Conservation (phyloP, 1,140 invertebrate genomes). For the Rhyzopertha dominica region DNA sequence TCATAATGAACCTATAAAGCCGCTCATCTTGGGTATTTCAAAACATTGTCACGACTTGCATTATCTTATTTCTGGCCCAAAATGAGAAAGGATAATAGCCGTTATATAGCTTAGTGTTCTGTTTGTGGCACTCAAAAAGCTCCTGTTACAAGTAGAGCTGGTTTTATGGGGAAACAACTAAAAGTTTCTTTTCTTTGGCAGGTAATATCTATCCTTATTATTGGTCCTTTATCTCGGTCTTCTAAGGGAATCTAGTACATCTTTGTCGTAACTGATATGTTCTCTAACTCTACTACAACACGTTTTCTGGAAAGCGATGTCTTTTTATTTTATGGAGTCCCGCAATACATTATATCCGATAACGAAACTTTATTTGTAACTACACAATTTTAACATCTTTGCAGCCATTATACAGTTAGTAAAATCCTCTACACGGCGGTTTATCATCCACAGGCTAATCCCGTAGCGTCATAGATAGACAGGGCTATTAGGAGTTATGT, state of each 20-base stretch:
- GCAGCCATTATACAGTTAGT: not conserved
- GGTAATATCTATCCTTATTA: not conserved
- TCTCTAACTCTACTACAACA: slow-evolving; percentile 25
- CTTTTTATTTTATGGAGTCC: slow-evolving; percentile 14
- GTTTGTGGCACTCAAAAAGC: too few species aligned
- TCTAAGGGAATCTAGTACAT: slow-evolving; percentile 22
- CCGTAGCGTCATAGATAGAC: slow-evolving; percentile 9
- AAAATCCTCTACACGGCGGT: slow-evolving; percentile 4
- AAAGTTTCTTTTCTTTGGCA: too few species aligned
- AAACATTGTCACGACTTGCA: too few species aligned
- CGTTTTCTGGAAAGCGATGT: slow-evolving; percentile 14
- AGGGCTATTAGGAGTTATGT: slow-evolving; percentile 5
- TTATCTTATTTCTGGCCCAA: too few species aligned
- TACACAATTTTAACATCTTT: slow-evolving; percentile 11
- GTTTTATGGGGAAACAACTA: too few species aligned
- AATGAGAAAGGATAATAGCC: too few species aligned
- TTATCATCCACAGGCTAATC: slow-evolving; percentile 21
- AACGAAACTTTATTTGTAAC: slow-evolving; percentile 23
- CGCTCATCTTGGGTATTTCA: too few species aligned
- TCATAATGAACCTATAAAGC: too few species aligned
- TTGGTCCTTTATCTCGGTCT: not conserved
- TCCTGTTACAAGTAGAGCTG: too few species aligned
- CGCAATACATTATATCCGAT: slow-evolving; percentile 15
- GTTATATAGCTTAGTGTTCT: too few species aligned
- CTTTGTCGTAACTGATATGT: slow-evolving; percentile 41